A percentile compares a stretch with the other conserved stretches of the same genome.
Conservation (phyloP, 1,140 invertebrate genomes). For the Drosophila obscura region DNA sequence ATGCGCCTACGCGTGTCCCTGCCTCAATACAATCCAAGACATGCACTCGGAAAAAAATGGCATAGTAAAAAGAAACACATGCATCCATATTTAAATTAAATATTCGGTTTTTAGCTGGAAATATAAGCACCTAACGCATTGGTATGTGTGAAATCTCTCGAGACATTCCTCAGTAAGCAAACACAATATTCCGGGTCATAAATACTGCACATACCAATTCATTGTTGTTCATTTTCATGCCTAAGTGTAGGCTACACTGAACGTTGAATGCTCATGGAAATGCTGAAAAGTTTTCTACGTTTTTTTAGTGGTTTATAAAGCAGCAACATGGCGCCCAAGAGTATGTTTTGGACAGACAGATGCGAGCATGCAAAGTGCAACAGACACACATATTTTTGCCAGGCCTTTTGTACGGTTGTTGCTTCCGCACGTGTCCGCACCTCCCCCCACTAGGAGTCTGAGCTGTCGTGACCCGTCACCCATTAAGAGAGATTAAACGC, state of each 20-base stretch:
- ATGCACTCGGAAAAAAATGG: too few relatives aligned
- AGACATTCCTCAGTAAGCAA: too few relatives aligned
- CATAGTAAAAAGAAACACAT: too few relatives aligned
- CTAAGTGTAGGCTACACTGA: slow-evolving; percentile 43
- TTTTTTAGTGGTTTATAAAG: slow-evolving; percentile 2
- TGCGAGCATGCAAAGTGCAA: slow-evolving; percentile 24
- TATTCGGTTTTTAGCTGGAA: too few relatives aligned
- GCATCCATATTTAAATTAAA: too few relatives aligned
- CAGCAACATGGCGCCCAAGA: slow-evolving; percentile 15
- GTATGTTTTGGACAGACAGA: slow-evolving; percentile 13
- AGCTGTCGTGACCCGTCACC: neutral
- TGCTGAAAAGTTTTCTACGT: slow-evolving; percentile 43
- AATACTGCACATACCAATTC: too few relatives aligned
- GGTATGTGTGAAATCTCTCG: too few relatives aligned
- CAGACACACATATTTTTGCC: neutral
- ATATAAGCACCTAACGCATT: too few relatives aligned
- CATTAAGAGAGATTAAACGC: slow-evolving; percentile 19
- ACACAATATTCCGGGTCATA: too few relatives aligned
- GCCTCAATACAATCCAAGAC: too few relatives aligned
- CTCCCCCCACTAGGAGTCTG: too few relatives aligned
- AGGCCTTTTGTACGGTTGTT: neutral
- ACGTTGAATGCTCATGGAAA: neutral
- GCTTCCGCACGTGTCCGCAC: slow-evolving; percentile 1
- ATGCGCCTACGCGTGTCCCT: too few relatives aligned
- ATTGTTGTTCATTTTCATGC: neutral